Evolutionary conservation across 2,888 invertebrate genomes (phyloP), one percentile per base, ranked within the genome.

Genomic region (Pycnomerus fuliginosus): DNA sequence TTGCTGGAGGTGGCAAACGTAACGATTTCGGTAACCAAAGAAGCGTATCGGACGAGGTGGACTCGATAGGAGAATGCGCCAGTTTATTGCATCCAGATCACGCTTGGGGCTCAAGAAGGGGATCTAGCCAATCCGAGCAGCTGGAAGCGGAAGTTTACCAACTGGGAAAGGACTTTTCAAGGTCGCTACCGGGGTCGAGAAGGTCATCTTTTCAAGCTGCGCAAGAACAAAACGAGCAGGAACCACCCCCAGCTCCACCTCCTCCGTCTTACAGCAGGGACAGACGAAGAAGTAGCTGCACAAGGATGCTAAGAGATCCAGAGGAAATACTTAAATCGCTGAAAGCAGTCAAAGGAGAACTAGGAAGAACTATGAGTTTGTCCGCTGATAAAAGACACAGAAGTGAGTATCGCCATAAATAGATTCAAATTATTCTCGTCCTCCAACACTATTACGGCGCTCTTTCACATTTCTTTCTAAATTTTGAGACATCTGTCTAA

Each of bases 41-140:
- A 58, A 87, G 87, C 40, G 77, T 82, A 56, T 87, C 87, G 8
- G 73, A 86, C 69, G 86, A 86, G 57, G 80, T 85, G 39, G 86
- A 86, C 64, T 85, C 85, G 1, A 85, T 86, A 59, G 84, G 85
- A 28, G 86, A 86, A 69, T 83, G 84, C 52, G 80, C 83, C 2
- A 84, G 87, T 50, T 76, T 88, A 48, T 75, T 91, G 23, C 92
- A 91, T 72, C 92, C 91, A 0, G 91, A 91, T 73, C 87, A 87
- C 70, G 90, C 90, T 1, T 90, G 86, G 83, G 69, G 71, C 27
- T 90, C 90, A 0, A 76, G 91, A 16, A 80, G 91, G 17, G 91
- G 91, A 22, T 91, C 90, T n/a, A 90, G 90, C 25, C 90, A 91
- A 67, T 91, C 90, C 0, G 91, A 91, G 68, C 88, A 89, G 35